phyloP scores from a whole-genome alignment of 2,888 invertebrate genomes.

The Campopleginae sp. region DNA sequence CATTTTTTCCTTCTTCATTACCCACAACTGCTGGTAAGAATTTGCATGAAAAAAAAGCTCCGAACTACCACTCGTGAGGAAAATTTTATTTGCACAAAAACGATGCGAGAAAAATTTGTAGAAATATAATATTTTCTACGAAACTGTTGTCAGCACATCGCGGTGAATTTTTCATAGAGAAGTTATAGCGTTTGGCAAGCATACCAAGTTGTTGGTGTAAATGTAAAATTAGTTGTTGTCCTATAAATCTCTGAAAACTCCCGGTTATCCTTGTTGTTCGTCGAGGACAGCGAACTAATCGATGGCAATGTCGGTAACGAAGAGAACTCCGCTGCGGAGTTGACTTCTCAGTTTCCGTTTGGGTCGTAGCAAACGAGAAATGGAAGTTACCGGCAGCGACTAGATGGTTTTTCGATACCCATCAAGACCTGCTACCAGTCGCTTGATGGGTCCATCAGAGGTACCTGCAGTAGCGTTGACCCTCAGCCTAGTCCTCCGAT shows the following conservation, averaged over 20 bases:
- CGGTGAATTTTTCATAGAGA: not conserved
- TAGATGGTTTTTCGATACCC: conserved; percentile 69
- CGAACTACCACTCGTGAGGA: not conserved
- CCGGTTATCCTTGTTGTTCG: conserved; percentile 39
- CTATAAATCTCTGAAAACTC: conserved; percentile 9
- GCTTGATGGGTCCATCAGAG: conserved; percentile 66
- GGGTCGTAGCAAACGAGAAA: conserved; percentile 61
- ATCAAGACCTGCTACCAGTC: conserved; percentile 64
- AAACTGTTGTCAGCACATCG: not conserved
- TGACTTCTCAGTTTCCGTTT: conserved; percentile 63
- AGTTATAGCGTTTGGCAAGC: not conserved
- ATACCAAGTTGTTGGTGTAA: not conserved
- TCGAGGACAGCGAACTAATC: conserved; percentile 56
- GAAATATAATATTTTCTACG: not conserved
- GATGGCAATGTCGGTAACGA: conserved; percentile 70
- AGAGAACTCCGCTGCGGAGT: conserved; percentile 63
- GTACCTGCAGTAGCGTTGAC: conserved; percentile 64
- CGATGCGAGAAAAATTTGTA: not conserved
- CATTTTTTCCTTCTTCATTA: not conserved
- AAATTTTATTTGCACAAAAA: not conserved
- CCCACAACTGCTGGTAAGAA: not conserved
- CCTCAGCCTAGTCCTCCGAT: conserved; percentile 42
- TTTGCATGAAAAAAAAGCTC: not conserved
- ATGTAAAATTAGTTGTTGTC: not conserved
- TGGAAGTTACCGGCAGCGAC: conserved; percentile 69